Conservation (phyloP, 2,113 vertebrate species). For the Ophthalmolycus amberensis region DNA sequence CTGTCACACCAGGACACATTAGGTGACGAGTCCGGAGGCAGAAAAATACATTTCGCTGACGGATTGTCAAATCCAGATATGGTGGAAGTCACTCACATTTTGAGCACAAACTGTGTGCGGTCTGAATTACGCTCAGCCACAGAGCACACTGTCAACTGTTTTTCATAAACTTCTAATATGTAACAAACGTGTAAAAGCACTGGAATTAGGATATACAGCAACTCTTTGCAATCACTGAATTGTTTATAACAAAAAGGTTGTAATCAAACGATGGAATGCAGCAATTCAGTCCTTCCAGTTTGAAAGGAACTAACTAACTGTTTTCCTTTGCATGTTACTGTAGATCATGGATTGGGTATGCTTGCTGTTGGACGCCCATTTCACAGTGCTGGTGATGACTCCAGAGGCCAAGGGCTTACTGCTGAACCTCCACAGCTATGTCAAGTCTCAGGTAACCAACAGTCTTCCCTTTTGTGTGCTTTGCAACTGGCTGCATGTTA, state of each 20-base stretch:
- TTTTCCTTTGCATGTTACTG: slow-evolving; percentile 21
- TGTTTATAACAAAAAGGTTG: background rate
- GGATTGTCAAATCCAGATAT: slow-evolving; percentile 8
- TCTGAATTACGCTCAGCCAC: background rate
- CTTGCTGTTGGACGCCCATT: slow-evolving; percentile 93
- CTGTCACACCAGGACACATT: background rate
- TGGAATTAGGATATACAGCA: background rate
- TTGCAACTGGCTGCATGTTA: background rate
- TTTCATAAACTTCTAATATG: background rate
- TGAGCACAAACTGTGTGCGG: background rate
- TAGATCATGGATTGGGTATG: slow-evolving; percentile 97
- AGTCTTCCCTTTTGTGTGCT: background rate
- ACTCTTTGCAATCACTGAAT: background rate
- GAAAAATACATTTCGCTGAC: slow-evolving; percentile 6
- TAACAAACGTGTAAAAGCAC: background rate
- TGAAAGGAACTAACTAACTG: background rate
- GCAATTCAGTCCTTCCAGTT: background rate
- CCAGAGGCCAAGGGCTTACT: slow-evolving; percentile 90
- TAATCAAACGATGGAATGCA: background rate
- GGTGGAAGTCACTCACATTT: background rate
- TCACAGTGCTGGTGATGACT: slow-evolving; percentile 93
- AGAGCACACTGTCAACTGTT: no score
- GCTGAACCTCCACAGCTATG: slow-evolving; percentile 88
- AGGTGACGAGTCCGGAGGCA: background rate
- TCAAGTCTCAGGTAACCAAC: slow-evolving; percentile 89